These are phyloP conservation scores for Lagocephalus sceleratus DNA, from an alignment of 2,797 vertebrate species.

Conservation along the genomic window DNA sequence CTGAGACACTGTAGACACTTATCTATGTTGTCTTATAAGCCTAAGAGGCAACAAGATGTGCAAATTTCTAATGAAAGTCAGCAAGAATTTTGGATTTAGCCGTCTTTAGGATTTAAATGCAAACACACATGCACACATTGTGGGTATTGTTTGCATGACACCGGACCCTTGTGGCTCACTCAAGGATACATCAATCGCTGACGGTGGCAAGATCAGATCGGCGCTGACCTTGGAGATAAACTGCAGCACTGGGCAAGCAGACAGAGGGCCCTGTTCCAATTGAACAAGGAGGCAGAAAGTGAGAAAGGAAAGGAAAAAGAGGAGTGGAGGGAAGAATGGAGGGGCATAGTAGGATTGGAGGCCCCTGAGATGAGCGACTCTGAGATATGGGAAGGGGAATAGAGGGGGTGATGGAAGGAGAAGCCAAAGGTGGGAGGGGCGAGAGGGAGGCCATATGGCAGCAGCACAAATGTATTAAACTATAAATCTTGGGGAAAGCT, in stretches of 20 bases:
- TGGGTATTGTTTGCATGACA: slow-evolving; percentile 53
- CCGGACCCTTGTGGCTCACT: slow-evolving; percentile 44
- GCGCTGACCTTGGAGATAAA: slow-evolving; percentile 82
- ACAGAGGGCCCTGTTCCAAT: slow-evolving; percentile 42
- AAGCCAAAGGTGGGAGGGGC: slow-evolving; percentile 20
- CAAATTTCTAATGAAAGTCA: slow-evolving; percentile 41
- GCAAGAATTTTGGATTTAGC: slow-evolving; percentile 22
- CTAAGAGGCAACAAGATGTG: slow-evolving; percentile 21
- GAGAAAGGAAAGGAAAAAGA: slow-evolving; percentile 16
- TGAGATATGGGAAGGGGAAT: slow-evolving; percentile 53
- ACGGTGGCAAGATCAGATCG: slow-evolving; percentile 80
- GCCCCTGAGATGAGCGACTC: slow-evolving; percentile 65
- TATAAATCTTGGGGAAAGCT: slow-evolving; percentile 69
- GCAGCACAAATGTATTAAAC: slow-evolving; percentile 77
- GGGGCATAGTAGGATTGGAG: slow-evolving; percentile 64
- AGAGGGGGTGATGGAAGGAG: slow-evolving; percentile 45
- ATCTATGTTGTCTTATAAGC: slow-evolving; percentile 13
- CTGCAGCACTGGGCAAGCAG: slow-evolving; percentile 44
- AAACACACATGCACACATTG: slow-evolving; percentile 13
- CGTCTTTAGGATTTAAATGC: slow-evolving; percentile 12
- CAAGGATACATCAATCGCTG: slow-evolving; percentile 73
- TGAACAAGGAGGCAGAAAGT: slow-evolving; percentile 22
- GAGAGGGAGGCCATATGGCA: slow-evolving; percentile 71
- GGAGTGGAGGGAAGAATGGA: slow-evolving; percentile 23
- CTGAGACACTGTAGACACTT: too few relatives aligned